phyloP scores from a whole-genome alignment of 2,888 invertebrate species.

The Drosophila rubida region DNA sequence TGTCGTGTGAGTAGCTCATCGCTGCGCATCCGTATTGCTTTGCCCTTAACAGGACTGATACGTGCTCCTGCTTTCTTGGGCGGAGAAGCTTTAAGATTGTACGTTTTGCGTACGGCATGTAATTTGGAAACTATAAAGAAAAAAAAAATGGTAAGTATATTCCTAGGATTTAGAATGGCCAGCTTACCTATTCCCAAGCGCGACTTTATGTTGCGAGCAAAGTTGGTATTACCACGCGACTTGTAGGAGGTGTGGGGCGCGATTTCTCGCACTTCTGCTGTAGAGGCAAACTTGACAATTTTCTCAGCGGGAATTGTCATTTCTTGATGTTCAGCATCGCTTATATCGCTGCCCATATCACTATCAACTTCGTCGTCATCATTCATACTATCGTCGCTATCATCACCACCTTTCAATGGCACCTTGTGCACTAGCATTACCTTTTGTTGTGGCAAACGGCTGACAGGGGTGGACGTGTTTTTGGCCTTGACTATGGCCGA shows the following conservation, averaged over 20 bases:
- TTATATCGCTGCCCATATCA: constrained; percentile 54
- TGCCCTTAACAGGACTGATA: constrained; percentile 73
- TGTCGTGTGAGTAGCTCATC: constrained; percentile 79
- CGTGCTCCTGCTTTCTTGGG: constrained; percentile 61
- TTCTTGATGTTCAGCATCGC: constrained; percentile 34
- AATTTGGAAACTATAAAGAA: constrained; percentile 70
- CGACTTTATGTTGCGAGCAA: constrained; percentile 70
- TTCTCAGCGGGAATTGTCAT: constrained; percentile 72
- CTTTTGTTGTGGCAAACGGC: constrained; percentile 78
- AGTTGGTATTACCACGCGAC: constrained; percentile 52
- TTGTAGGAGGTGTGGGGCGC: constrained; percentile 67
- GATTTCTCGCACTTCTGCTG: constrained; percentile 85
- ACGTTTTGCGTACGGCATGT: constrained; percentile 79
- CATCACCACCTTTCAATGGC: constrained; percentile 82
- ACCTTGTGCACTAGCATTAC: constrained; percentile 84
- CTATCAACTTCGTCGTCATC: constrained; percentile 59
- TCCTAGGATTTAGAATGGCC: neutral
- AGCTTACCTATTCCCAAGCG: constrained; percentile 74
- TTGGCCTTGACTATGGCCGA: constrained; percentile 73
- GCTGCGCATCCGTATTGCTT: constrained; percentile 81
- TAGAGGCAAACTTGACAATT: constrained; percentile 84
- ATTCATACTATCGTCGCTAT: constrained; percentile 68
- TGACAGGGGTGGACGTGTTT: constrained; percentile 38
- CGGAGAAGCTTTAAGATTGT: constrained; percentile 80
- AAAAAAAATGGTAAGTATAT: neutral